Conservation (phyloP, 2,888 invertebrate species). For the Platyscelio sp. region DNA sequence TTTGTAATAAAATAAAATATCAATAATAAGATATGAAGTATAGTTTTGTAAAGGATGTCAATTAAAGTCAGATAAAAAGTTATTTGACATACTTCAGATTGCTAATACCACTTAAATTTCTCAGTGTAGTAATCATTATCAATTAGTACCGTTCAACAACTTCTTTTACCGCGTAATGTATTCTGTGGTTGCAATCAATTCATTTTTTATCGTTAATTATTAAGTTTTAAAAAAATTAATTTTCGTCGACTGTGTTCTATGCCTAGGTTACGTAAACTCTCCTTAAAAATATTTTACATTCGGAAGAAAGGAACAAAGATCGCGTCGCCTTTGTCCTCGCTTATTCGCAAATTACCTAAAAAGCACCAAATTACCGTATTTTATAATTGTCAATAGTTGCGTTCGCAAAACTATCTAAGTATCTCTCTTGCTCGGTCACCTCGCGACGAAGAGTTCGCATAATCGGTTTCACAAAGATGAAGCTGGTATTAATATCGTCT, state of each 20-base stretch:
- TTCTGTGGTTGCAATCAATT: too few relatives aligned
- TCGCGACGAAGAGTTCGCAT: background rate
- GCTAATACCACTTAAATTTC: too few relatives aligned
- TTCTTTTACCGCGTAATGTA: too few relatives aligned
- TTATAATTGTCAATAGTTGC: constrained; percentile 21
- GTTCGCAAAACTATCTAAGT: constrained; percentile 18
- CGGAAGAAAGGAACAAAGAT: constrained; percentile 8
- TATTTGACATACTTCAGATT: too few relatives aligned
- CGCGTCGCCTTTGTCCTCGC: background rate
- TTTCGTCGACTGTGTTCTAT: background rate
- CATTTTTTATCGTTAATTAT: background rate
- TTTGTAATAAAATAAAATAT: too few relatives aligned
- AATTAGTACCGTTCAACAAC: too few relatives aligned
- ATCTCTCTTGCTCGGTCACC: constrained; percentile 9
- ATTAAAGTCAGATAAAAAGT: too few relatives aligned
- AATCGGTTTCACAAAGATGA: constrained; percentile 34
- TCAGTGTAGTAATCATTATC: too few relatives aligned
- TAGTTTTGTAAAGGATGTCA: too few relatives aligned
- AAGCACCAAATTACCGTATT: constrained; percentile 76
- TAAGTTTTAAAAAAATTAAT: background rate
- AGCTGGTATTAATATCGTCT: constrained; percentile 32
- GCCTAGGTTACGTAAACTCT: background rate
- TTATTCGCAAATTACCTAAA: constrained; percentile 72
- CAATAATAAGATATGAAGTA: too few relatives aligned
- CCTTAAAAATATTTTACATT: constrained; percentile 48